These are phyloP conservation scores for Glossosoma conforme DNA, from an alignment of 1,140 invertebrate species.

Conservation along the genomic window DNA sequence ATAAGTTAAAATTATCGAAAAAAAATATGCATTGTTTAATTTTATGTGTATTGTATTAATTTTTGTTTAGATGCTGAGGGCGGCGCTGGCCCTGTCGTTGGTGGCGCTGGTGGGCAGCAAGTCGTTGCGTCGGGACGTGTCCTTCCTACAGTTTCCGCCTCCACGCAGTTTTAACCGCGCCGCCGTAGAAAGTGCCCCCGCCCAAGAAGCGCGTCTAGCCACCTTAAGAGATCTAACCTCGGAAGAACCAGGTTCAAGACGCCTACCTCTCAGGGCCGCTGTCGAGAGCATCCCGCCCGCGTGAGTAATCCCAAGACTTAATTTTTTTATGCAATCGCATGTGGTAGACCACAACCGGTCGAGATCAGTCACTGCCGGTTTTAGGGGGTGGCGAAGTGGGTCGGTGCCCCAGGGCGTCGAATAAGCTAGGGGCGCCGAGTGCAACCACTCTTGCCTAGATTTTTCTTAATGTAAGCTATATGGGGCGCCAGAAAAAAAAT, in stretches of 20 bases:
- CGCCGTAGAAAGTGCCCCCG: constrained; percentile 23
- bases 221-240: constrained; percentile 12
- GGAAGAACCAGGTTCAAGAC: constrained; percentile 22
- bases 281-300: constrained; percentile 49
- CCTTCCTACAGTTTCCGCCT: constrained; percentile 6
- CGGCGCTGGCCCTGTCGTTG: constrained; percentile 5
- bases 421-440: no score
- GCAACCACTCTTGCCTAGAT: no score
- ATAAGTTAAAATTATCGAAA: no score
- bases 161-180: constrained; percentile 20
- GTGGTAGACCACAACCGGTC: no score
- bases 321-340: no score
- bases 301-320: no score
- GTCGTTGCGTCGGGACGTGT: constrained; percentile 4
- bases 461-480: no score
- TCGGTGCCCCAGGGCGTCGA: no score
- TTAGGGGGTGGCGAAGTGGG: no score
- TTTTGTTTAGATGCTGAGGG: not conserved
- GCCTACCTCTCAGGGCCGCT: constrained; percentile 49
- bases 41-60: not conserved
- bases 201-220: not conserved
- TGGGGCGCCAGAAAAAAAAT: no score
- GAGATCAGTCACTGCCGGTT: no score
- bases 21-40: no score
- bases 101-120: constrained; percentile 9